Conservation (phyloP, 2,797 vertebrate species). For the Acanthurus leucopareius region DNA sequence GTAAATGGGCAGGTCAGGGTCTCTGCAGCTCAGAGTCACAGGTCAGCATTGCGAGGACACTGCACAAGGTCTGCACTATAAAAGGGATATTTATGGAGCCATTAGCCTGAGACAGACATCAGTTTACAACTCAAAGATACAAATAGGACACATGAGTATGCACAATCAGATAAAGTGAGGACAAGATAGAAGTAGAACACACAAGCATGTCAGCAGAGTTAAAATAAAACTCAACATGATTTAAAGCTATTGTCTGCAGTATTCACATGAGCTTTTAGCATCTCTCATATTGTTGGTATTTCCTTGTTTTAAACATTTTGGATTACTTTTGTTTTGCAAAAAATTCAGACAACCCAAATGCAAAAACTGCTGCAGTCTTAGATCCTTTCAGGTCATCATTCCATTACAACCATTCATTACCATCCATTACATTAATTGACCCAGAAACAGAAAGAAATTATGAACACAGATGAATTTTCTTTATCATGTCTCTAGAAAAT, state of each 20-base stretch:
- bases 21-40: conserved; percentile 34
- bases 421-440: too few species aligned
- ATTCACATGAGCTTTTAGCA: background rate
- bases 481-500: too few species aligned
- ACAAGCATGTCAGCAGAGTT: background rate
- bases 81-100: conserved; percentile 59
- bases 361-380: too few species aligned
- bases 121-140: conserved; percentile 27
- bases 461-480: too few species aligned
- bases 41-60: conserved; percentile 49
- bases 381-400: too few species aligned
- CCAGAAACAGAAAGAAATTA: too few species aligned
- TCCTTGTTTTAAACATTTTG: too few species aligned
- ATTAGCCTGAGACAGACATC: conserved; percentile 25
- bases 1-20: conserved; percentile 26
- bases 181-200: background rate
- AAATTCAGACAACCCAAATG: too few species aligned
- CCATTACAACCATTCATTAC: too few species aligned
- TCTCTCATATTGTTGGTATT: too few species aligned
- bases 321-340: too few species aligned
- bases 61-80: conserved; percentile 42
- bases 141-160: conserved; percentile 8
- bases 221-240: background rate
- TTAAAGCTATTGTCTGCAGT: background rate
- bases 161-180: background rate